phyloP scores from a whole-genome alignment of 2,888 invertebrate species.

The Neria commutata region DNA sequence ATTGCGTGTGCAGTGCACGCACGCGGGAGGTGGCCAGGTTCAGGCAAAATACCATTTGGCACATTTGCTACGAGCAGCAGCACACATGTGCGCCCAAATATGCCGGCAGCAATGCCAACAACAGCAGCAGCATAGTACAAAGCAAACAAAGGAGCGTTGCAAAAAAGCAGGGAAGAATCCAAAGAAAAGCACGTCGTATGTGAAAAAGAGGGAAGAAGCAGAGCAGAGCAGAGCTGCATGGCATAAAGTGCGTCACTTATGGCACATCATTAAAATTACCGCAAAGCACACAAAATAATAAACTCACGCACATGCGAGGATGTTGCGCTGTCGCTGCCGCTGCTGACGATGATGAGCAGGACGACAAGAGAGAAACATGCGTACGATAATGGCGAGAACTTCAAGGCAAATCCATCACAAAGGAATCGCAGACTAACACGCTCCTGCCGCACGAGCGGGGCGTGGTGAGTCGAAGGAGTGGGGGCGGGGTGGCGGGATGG shows the following conservation, averaged over 20 bases:
- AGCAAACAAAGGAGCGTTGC: background rate
- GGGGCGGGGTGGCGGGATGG: no score
- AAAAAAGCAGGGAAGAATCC: background rate
- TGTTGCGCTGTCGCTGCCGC: no score
- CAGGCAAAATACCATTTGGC: background rate
- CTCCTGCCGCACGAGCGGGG: no score
- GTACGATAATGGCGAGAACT: background rate
- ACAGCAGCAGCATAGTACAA: background rate
- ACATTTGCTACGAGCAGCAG: background rate
- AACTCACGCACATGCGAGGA: constrained; percentile 2
- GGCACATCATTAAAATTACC: constrained; percentile 39
- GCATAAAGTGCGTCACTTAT: constrained; percentile 33
- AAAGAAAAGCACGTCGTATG: background rate
- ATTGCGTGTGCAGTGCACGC: background rate
- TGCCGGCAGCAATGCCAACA: background rate
- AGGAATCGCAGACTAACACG: no score
- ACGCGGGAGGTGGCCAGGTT: background rate
- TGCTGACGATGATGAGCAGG: background rate
- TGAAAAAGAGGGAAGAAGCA: no score
- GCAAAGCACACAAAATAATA: constrained; percentile 27
- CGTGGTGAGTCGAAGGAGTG: background rate
- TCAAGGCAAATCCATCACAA: constrained; percentile 2
- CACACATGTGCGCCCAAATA: background rate
- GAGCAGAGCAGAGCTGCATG: constrained; percentile 10
- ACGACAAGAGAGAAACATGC: background rate